Evolutionary conservation across 1,140 invertebrate genomes (phyloP).

Genomic region (Brachionus paranguensis): DNA sequence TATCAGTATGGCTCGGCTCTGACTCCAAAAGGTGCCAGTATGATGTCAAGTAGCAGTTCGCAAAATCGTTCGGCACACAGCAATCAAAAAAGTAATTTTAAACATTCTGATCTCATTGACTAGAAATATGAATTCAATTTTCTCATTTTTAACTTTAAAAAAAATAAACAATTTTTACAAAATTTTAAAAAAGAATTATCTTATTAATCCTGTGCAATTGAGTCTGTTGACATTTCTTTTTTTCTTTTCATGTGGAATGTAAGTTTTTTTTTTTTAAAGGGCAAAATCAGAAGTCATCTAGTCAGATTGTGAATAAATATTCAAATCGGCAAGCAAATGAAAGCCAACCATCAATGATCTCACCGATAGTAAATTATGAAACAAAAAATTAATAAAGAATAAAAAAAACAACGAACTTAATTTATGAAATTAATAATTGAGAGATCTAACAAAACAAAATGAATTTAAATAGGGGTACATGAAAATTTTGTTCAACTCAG

Average conservation of each 20-base stretch:
- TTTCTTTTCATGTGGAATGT: neutral
- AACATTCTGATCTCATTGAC: neutral
- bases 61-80: neutral
- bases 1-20: neutral
- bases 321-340: neutral
- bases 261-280: neutral
- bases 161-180: slow-evolving; percentile 7
- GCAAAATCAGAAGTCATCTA: neutral
- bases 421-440: neutral
- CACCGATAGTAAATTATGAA: neutral
- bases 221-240: neutral
- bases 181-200: neutral
- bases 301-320: slow-evolving; percentile 9
- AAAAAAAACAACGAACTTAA: neutral
- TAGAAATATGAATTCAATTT: neutral
- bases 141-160: neutral
- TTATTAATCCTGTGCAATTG: neutral
- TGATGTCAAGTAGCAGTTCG: neutral
- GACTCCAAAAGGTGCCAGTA: neutral
- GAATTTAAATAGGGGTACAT: neutral
- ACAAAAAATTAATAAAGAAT: neutral
- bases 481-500: neutral
- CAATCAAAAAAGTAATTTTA: neutral
- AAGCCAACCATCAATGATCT: neutral
- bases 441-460: neutral